Percentiles rank a stretch among this genome's conserved stretches.
These are phyloP conservation scores for Dufourea novaeangliae DNA, from an alignment of 1,140 invertebrate genomes.

Conservation along the genomic window DNA sequence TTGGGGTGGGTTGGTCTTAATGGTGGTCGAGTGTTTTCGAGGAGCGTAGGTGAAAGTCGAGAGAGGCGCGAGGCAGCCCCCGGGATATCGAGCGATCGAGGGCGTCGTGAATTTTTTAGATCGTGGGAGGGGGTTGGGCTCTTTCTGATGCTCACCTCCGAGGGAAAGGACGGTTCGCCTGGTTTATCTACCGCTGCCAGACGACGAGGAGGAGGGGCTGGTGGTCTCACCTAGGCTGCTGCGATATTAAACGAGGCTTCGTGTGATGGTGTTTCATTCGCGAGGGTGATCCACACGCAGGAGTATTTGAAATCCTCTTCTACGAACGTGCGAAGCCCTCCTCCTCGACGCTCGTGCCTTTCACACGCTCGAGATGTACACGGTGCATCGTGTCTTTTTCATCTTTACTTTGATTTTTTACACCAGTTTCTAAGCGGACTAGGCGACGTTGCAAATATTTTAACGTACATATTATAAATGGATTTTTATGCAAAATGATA, in stretches of 20 bases:
- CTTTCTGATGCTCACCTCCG: constrained; percentile 29
- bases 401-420: background rate
- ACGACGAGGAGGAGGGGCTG: background rate
- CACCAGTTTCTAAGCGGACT: no score
- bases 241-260: constrained; percentile 47
- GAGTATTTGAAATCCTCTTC: constrained; percentile 23
- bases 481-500: no score
- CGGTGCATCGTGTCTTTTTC: background rate
- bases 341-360: background rate
- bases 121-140: no score
- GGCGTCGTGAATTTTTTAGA: constrained; percentile 51
- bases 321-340: constrained; percentile 5
- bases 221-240: constrained; percentile 9
- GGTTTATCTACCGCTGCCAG: constrained; percentile 41
- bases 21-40: constrained; percentile 47
- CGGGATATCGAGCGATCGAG: constrained; percentile 48
- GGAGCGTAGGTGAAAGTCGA: constrained; percentile 47
- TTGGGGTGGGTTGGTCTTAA: constrained; percentile 6
- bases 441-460: background rate
- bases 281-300: background rate
- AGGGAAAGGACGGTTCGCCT: constrained; percentile 16
- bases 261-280: constrained; percentile 30
- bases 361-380: background rate
- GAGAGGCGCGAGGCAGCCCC: constrained; percentile 32
- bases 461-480: no score